Conservation (phyloP, 2,888 invertebrate genomes). For the Rugalucina vietnamica region DNA sequence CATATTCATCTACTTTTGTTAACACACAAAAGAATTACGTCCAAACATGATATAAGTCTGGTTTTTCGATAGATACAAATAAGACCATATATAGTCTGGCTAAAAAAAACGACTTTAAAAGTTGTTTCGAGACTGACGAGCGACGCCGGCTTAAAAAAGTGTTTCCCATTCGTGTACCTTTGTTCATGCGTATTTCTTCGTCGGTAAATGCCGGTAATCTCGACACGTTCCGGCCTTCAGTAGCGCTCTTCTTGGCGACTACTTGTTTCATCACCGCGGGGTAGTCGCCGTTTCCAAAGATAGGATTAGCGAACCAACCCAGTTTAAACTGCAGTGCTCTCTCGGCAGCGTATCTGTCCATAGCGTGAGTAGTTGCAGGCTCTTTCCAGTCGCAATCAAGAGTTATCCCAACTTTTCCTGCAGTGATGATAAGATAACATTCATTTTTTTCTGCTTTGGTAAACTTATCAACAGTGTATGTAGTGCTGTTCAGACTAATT, state of each 20-base stretch:
- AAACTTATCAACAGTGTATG: too few species aligned
- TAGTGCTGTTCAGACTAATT: too few species aligned
- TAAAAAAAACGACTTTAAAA: not conserved
- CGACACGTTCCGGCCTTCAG: constrained; percentile 69
- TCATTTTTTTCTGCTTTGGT: too few species aligned
- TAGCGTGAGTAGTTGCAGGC: constrained; percentile 58
- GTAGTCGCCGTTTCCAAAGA: constrained; percentile 85
- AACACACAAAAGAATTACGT: too few species aligned
- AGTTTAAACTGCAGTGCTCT: constrained; percentile 77
- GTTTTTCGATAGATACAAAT: too few species aligned
- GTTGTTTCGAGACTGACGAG: not conserved
- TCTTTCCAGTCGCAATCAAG: constrained; percentile 79
- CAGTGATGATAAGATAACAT: too few species aligned
- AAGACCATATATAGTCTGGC: too few species aligned
- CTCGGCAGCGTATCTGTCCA: constrained; percentile 73
- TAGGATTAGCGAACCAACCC: constrained; percentile 82
- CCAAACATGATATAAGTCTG: too few species aligned
- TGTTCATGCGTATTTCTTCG: constrained; percentile 74
- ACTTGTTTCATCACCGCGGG: constrained; percentile 76
- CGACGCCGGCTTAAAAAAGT: not conserved
- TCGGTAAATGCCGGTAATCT: constrained; percentile 78
- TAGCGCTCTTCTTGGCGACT: constrained; percentile 69
- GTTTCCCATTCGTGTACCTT: constrained; percentile 65
- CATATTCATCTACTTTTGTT: too few species aligned
- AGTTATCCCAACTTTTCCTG: constrained; percentile 73